Base-by-base conservation (phyloP, 2,797 vertebrate species). In the Aythya fuligula region DNA sequence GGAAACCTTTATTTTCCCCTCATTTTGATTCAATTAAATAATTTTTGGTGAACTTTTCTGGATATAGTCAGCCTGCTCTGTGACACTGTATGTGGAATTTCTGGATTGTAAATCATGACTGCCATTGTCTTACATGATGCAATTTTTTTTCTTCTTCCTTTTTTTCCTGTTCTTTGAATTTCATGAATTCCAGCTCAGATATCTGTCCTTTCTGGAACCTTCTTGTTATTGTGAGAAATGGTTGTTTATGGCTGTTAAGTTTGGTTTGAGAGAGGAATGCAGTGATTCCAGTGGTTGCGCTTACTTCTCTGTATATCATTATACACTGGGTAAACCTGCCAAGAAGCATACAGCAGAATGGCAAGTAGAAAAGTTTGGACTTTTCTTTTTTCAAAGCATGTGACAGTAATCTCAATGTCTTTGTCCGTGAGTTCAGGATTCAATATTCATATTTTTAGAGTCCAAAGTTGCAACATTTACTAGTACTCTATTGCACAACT, bases 201-300 rank as follows among this genome's bases (percentile, higher is more conserved):
- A 43, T 32, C 36, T 91, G n/a, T 70, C 49, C 22, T 73, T 22
- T 89, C 64, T 86, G 74, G 64, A 76, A 74, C 18, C 39, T 82
- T 64, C 43, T 93, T 45, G 77, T 12, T 32, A 32, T 71, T 94
- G 64, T 58, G 83, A 65, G 45, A 76, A 89, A 21, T 51, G 18
- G 32, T 32, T 88, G 57, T 57, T 89, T 41, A 41, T 80, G 72
- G 73, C 62, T 90, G 25, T 76, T 86, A n/a, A 20, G 28, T 72
- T 87, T 84, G 53, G 54, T 28, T 49, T 85, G 86, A 72, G 75
- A 77, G 72, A 90, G 57, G 60, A 96, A 89, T 64, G 67, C 90
- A 56, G 67, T 85, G 88, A 87, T 94, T 89, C 67, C 67, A 69
- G 43, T 74, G 77, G 28, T 18, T 74, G 38, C 4, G 16, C 58